These are phyloP conservation scores for Rhagonycha fulva DNA, from an alignment of 2,888 invertebrate genomes.

Conservation along the genomic window DNA sequence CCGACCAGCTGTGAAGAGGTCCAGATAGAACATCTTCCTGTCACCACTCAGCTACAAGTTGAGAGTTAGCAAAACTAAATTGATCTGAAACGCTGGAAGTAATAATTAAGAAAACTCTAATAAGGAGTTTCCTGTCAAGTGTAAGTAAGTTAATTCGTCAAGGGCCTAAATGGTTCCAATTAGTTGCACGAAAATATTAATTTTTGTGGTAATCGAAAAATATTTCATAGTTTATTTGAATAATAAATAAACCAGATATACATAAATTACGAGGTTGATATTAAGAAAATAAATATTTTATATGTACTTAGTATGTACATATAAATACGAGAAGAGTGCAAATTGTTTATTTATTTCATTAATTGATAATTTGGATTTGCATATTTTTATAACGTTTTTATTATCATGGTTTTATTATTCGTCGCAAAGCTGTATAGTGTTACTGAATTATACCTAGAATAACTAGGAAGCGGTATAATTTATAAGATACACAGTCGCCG, in stretches of 20 bases:
- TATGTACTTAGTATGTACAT: no score
- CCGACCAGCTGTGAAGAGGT: slow-evolving; percentile 41
- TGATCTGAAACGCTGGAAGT: slow-evolving; percentile 42
- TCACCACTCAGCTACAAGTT: background rate
- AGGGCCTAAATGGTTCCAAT: background rate
- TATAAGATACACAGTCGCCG: background rate
- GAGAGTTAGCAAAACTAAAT: slow-evolving; percentile 31
- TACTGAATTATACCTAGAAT: no score
- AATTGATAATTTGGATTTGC: background rate
- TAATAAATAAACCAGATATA: no score
- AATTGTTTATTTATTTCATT: no score
- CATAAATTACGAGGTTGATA: no score
- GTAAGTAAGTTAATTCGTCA: slow-evolving; percentile 36
- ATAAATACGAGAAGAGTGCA: no score
- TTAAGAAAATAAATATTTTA: no score
- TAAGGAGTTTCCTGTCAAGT: slow-evolving; percentile 50
- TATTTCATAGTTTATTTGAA: background rate
- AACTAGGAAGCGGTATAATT: background rate
- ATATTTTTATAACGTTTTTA: background rate
- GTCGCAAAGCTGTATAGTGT: background rate
- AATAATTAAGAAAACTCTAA: slow-evolving; percentile 47
- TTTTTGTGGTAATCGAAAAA: background rate
- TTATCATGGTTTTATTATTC: background rate
- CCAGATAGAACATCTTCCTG: slow-evolving; percentile 32
- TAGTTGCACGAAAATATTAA: background rate